Percentiles rank a stretch among this genome's conserved stretches.
These are phyloP conservation scores for Stenchaetothrips biformis DNA, from an alignment of 2,888 invertebrate genomes.

Conservation along the genomic window DNA sequence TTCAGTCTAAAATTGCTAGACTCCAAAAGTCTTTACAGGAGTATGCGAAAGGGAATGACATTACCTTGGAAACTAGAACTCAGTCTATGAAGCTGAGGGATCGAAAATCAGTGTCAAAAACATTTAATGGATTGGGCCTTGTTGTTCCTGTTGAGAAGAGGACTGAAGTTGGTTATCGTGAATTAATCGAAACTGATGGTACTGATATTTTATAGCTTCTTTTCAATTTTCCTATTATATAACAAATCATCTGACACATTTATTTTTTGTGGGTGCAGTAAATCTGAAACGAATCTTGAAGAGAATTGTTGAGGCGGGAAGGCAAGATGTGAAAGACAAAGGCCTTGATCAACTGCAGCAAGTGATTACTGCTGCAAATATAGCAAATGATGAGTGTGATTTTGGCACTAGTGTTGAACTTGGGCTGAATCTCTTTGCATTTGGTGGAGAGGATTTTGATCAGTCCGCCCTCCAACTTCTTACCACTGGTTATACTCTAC, in stretches of 20 bases:
- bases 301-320: slow-evolving; percentile 57
- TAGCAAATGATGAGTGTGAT: slow-evolving; percentile 92
- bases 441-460: slow-evolving; percentile 65
- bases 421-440: slow-evolving; percentile 79
- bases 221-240: slow-evolving; percentile 4
- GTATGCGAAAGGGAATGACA: slow-evolving; percentile 57
- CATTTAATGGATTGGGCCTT: slow-evolving; percentile 77
- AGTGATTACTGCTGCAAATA: slow-evolving; percentile 74
- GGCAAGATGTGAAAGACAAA: slow-evolving; percentile 55
- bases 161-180: slow-evolving; percentile 78
- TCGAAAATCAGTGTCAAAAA: slow-evolving; percentile 59
- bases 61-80: slow-evolving; percentile 55
- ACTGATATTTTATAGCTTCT: slow-evolving; percentile 35
- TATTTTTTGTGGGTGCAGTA: slow-evolving; percentile 48
- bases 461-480: slow-evolving; percentile 60
- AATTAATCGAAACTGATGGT: slow-evolving; percentile 62
- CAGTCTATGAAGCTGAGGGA: slow-evolving; percentile 58
- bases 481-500: slow-evolving; percentile 67
- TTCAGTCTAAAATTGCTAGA: slow-evolving; percentile 54
- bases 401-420: slow-evolving; percentile 89
- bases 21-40: slow-evolving; percentile 58
- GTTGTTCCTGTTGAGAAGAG: slow-evolving; percentile 79
- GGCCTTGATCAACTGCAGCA: slow-evolving; percentile 70
- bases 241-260: not conserved
- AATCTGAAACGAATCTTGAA: slow-evolving; percentile 64